Conservation (phyloP, 1,140 invertebrate genomes). For the Bombus impatiens region DNA sequence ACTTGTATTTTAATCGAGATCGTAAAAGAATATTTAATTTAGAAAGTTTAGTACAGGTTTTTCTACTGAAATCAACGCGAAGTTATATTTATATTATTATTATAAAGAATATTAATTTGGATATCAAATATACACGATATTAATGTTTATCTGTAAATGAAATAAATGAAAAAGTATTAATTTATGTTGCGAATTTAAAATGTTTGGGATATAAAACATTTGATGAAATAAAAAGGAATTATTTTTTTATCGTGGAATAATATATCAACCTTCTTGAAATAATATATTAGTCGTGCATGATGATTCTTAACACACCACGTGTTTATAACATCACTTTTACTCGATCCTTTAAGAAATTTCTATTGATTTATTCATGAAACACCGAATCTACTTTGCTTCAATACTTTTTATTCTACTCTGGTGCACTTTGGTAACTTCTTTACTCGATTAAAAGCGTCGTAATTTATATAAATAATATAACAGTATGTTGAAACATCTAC, state of each 20-base stretch:
- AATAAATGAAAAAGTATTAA: background rate
- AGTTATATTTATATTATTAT: background rate
- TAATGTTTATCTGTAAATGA: too few relatives aligned
- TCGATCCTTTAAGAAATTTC: background rate
- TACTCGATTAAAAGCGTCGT: background rate
- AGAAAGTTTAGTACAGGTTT: background rate
- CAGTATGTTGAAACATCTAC: too few relatives aligned
- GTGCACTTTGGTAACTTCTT: background rate
- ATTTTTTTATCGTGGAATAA: too few relatives aligned
- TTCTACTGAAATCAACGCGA: background rate
- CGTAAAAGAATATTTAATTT: background rate
- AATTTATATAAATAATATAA: background rate
- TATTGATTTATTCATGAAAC: background rate
- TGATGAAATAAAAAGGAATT: too few relatives aligned
- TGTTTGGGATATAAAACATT: background rate
- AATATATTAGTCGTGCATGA: too few relatives aligned
- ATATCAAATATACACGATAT: too few relatives aligned
- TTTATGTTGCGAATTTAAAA: fast-evolving
- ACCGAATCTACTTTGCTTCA: background rate
- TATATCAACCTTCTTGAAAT: too few relatives aligned
- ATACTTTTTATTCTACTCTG: background rate
- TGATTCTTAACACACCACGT: too few relatives aligned
- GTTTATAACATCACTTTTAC: background rate
- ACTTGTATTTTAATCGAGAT: background rate
- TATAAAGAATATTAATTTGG: background rate